These are phyloP conservation scores for Epirrita christyi DNA, from an alignment of 2,888 invertebrate genomes.

Conservation along the genomic window DNA sequence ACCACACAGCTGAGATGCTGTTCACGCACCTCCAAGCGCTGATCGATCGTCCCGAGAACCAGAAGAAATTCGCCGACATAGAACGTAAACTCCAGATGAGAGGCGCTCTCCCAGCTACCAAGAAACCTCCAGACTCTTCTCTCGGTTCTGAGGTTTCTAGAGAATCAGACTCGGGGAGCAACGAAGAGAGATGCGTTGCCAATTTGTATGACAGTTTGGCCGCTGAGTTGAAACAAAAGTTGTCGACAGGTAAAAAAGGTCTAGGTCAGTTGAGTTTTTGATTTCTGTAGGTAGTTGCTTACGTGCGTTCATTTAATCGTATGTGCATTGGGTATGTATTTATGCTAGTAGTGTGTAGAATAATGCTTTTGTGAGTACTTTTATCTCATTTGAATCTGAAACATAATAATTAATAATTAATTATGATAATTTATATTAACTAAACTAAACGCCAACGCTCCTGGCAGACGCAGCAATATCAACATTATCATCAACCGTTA, in stretches of 20 bases:
- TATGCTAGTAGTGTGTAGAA: conserved; percentile 43
- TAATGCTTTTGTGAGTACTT: conserved; percentile 5
- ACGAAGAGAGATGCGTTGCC: conserved; percentile 88
- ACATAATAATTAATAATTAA: no score
- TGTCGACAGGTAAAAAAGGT: conserved; percentile 84
- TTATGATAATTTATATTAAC: no score
- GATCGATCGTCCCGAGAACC: conserved; percentile 92
- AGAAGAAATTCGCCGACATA: conserved; percentile 93
- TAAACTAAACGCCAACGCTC: no score
- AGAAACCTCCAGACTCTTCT: conserved; percentile 89
- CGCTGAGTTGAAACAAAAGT: conserved; percentile 91
- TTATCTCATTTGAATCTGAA: no score
- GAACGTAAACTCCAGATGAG: conserved; percentile 85
- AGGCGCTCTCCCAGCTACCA: conserved; percentile 84
- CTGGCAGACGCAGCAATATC: no score
- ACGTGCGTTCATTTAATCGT: conserved; percentile 27
- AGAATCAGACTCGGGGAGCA: conserved; percentile 89
- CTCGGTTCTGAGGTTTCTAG: conserved; percentile 90
- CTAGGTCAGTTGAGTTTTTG: conserved; percentile 72
- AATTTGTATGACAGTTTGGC: conserved; percentile 96
- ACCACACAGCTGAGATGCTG: conserved; percentile 95
- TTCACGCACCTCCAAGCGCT: conserved; percentile 93
- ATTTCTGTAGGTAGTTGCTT: conserved; percentile 55
- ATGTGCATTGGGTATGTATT: conserved; percentile 43
- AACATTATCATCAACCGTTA: no score